Percentiles rank a stretch among this genome's conserved stretches.
Evolutionary conservation across 2,113 vertebrate species (phyloP).

Genomic region (Myotis davidii): DNA sequence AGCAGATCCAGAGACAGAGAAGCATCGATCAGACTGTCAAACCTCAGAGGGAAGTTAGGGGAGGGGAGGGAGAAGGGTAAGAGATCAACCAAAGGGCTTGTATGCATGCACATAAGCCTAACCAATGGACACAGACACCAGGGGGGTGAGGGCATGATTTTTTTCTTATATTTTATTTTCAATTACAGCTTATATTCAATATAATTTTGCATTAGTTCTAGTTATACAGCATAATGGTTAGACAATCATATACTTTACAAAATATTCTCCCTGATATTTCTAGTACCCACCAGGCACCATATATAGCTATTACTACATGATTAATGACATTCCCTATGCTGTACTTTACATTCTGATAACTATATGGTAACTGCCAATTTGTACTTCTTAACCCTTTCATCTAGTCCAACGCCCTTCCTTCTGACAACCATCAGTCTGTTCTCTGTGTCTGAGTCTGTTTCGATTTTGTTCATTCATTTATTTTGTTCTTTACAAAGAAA

Average conservation of each 20-base stretch:
- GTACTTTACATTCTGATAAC: not conserved
- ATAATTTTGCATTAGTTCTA: not conserved
- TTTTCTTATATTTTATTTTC: not conserved
- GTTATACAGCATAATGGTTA: not conserved
- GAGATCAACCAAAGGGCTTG: too few species aligned
- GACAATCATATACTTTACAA: not conserved
- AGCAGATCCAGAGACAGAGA: too few species aligned
- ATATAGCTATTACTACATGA: not conserved
- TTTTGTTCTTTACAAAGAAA: not conserved
- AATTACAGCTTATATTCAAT: not conserved
- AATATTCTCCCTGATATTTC: not conserved
- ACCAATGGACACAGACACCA: too few species aligned
- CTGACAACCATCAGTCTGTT: not conserved
- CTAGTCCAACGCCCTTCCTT: not conserved
- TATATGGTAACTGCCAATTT: not conserved
- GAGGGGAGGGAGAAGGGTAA: accelerated
- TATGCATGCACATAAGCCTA: too few species aligned
- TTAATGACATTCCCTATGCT: not conserved
- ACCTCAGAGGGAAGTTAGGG: too few species aligned
- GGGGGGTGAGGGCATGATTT: not conserved
- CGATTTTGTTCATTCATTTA: not conserved
- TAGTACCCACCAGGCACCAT: not conserved
- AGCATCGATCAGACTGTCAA: too few species aligned
- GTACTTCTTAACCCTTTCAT: not conserved
- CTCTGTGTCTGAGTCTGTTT: not conserved